Evolutionary conservation across 1,140 invertebrate genomes (phyloP), one percentile per base, ranked within the genome.

Genomic region (Drosophila sproati): DNA sequence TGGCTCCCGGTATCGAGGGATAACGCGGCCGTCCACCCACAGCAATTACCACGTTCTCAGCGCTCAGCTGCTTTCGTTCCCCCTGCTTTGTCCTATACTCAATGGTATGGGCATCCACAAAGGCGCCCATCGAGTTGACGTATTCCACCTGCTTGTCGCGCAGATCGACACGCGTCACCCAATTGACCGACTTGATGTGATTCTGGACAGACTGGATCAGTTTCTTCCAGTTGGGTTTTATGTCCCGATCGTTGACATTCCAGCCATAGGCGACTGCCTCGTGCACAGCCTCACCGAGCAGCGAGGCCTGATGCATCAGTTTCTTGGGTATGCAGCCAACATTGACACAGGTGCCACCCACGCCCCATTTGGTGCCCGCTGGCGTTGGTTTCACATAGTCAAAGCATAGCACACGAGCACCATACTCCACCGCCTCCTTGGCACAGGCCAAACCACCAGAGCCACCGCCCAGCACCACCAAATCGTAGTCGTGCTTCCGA

Each of bases 321-420:
- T 99, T 99, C 92, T 99, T 99, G 4, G 98, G 98, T 92, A 99
- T 99, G 93, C 98, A 99, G 41, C 98, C 98, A 31, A 99, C 98
- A 94, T 99, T 99, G 1, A 99, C 98, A 94, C 98, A 99, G 3
- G 98, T 99, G 37, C 98, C 98, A 69, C 98, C 98, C 3, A 99
- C 93, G 54, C 98, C 98, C 98, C 97, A 98, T 93, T 96, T 96
- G 2, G 96, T 96, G 45, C 97, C 97, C 63, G 93, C 92, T 0
- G 98, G 98, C 20, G 97, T 96, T 0, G 98, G 98, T 34, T 95
- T 95, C 0, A 99, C 98, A 93, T 95, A 99, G 94, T 99, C 98
- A 50, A 99, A 93, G 60, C 98, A 96, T 3, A 97, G 96, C 3
- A 99, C 98, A 93, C 96, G 97, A 39, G 96, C 97, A 4, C 97